Evolutionary conservation across 2,797 vertebrate genomes (phyloP).

Genomic region (Rhabdomys pumilio): DNA sequence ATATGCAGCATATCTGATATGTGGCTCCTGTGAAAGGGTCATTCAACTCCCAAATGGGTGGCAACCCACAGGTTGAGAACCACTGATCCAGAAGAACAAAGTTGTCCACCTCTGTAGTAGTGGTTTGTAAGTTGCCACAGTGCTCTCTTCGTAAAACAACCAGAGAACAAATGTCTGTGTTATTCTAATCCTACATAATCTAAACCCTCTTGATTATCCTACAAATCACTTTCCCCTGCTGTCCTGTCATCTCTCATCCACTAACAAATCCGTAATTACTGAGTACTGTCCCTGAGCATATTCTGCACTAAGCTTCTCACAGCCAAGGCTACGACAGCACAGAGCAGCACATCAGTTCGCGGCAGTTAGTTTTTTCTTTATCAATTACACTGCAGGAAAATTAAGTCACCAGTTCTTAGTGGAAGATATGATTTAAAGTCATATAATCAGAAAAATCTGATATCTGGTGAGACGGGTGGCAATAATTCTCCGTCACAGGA

Average conservation of each 20-base stretch:
- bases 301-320: background rate
- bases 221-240: conserved; percentile 38
- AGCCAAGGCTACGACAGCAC: background rate
- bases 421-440: conserved; percentile 74
- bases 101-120: background rate
- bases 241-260: background rate
- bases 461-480: conserved; percentile 64
- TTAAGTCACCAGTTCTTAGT: conserved; percentile 55
- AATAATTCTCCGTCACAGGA: conserved; percentile 76
- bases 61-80: background rate
- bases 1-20: background rate
- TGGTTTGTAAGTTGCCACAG: background rate
- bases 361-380: conserved; percentile 20
- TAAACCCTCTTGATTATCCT: conserved; percentile 8
- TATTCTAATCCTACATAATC: background rate
- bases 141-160: conserved; percentile 28
- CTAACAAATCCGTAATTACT: conserved; percentile 37
- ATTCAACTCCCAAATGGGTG: background rate
- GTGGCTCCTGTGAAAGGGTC: background rate
- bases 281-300: background rate
- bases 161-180: conserved; percentile 50
- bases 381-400: conserved; percentile 71
- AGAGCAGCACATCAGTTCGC: conserved; percentile 5
- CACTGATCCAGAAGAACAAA: background rate
- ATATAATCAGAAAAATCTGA: conserved; percentile 61